Evolutionary conservation across 2,888 invertebrate genomes (phyloP).

Genomic region (Busseola fusca): DNA sequence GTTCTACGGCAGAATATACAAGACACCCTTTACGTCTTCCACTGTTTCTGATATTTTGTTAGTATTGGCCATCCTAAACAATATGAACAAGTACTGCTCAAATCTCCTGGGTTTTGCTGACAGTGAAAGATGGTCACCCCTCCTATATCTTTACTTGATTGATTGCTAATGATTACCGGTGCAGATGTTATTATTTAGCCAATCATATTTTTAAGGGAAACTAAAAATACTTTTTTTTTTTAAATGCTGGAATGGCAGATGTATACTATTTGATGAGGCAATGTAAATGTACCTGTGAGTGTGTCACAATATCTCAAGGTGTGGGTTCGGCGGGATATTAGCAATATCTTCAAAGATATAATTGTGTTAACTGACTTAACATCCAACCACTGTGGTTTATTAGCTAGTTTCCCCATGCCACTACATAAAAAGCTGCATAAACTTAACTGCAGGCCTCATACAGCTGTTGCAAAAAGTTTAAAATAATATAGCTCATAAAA

Average conservation of each 20-base stretch:
- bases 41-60: slow-evolving; percentile 5
- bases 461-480: too few relatives aligned
- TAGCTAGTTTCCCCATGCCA: too few relatives aligned
- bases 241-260: not conserved
- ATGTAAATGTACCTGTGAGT: slow-evolving; percentile 19
- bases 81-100: not conserved
- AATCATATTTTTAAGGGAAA: not conserved
- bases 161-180: not conserved
- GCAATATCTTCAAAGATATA: not conserved
- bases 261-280: not conserved
- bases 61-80: not conserved
- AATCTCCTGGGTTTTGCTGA: not conserved
- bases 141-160: not conserved
- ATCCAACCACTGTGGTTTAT: too few relatives aligned
- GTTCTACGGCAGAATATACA: too few relatives aligned
- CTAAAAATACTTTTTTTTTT: not conserved
- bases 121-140: not conserved
- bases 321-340: not conserved
- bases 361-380: too few relatives aligned
- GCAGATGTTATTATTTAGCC: not conserved
- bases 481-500: too few relatives aligned
- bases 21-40: not conserved
- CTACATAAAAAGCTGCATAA: too few relatives aligned
- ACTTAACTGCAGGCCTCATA: too few relatives aligned
- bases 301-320: not conserved